A percentile compares a stretch with the other conserved stretches of the same genome.
Evolutionary conservation across 1,140 invertebrate genomes (phyloP).

Genomic region (Drosophila orena): DNA sequence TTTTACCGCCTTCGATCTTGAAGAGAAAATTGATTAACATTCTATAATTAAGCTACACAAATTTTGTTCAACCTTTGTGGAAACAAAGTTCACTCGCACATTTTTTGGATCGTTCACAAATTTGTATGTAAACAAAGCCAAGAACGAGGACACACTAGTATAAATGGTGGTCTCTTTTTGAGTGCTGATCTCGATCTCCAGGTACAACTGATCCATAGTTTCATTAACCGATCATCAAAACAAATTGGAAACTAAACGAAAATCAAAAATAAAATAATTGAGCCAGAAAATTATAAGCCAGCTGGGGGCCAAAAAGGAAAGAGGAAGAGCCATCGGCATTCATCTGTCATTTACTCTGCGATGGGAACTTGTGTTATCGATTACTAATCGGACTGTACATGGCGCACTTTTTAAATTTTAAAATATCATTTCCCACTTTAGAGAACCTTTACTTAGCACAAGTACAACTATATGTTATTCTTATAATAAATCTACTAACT

Average conservation of each 20-base stretch:
- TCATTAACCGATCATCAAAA: constrained; percentile 60
- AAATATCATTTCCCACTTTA: too few species aligned
- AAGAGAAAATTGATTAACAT: background rate
- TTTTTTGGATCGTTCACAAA: constrained; percentile 66
- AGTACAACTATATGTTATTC: too few species aligned
- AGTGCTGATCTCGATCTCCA: constrained; percentile 79
- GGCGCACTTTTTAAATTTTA: constrained; percentile 1
- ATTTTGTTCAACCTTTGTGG: constrained; percentile 40
- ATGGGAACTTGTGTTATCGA: background rate
- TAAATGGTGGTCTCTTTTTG: constrained; percentile 71
- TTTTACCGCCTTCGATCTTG: constrained; percentile 59
- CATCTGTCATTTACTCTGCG: background rate
- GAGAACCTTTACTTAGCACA: too few species aligned
- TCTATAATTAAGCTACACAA: background rate
- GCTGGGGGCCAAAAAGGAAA: constrained; percentile 25
- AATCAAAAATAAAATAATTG: constrained; percentile 28
- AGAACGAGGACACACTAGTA: constrained; percentile 71
- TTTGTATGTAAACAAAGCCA: constrained; percentile 71
- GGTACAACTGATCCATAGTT: constrained; percentile 79
- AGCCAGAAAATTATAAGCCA: constrained; percentile 21
- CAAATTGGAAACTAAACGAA: constrained; percentile 49
- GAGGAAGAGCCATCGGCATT: constrained; percentile 1
- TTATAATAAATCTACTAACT: too few species aligned
- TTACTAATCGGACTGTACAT: background rate
- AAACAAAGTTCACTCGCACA: constrained; percentile 75